Percentiles rank a stretch among this genome's conserved stretches.
Evolutionary conservation across 2,113 vertebrate genomes (phyloP).

Genomic region (Eurystomus gularis): DNA sequence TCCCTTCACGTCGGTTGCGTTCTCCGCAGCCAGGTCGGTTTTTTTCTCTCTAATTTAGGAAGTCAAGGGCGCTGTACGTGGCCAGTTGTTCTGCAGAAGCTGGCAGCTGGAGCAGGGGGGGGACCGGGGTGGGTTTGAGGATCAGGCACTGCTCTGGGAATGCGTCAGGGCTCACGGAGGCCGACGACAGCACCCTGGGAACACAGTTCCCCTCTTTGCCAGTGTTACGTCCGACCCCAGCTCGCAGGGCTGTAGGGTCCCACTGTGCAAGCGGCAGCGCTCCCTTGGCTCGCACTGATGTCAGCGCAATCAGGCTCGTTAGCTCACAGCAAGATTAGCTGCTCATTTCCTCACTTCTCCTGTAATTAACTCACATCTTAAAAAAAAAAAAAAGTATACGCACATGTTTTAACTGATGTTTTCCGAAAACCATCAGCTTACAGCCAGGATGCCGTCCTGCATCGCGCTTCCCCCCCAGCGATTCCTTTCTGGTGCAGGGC

Average conservation of each 20-base stretch:
- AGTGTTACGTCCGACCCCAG: neutral
- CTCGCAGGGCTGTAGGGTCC: neutral
- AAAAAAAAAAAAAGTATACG: neutral
- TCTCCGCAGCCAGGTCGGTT: neutral
- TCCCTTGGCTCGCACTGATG: neutral
- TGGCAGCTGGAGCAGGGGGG: neutral
- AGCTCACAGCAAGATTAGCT: neutral
- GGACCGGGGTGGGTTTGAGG: rapidly evolving
- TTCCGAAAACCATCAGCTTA: conserved; percentile 1
- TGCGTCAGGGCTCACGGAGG: rapidly evolving
- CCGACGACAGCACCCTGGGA: neutral
- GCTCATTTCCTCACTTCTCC: neutral
- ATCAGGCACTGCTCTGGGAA: neutral
- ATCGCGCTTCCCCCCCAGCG: neutral
- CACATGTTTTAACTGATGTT: neutral
- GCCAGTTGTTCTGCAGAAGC: neutral
- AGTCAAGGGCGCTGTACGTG: rapidly evolving
- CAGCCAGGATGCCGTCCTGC: neutral
- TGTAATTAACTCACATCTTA: neutral
- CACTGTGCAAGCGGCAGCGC: neutral
- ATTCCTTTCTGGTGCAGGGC: neutral
- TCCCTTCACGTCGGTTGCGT: rapidly evolving
- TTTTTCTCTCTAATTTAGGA: neutral
- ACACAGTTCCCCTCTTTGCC: neutral
- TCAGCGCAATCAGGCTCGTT: neutral